Conservation (phyloP, 2,113 vertebrate species). For the Nothocercus julius region DNA sequence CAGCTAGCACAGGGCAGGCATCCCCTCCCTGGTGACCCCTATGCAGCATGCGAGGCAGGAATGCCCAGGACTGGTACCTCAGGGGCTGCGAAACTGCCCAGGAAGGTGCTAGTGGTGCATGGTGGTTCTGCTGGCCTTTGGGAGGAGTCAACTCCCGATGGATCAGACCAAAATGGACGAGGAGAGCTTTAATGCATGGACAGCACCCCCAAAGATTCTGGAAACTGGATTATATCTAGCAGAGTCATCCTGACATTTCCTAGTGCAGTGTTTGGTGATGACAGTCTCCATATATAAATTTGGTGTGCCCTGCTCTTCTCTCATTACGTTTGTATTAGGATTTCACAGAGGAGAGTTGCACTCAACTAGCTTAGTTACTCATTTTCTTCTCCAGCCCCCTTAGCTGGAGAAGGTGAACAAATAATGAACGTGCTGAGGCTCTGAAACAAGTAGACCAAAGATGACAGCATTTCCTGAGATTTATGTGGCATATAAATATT, state of each 20-base stretch:
- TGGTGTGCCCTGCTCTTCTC: background rate
- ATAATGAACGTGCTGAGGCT: background rate
- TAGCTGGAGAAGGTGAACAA: background rate
- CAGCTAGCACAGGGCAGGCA: background rate
- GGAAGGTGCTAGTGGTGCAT: background rate
- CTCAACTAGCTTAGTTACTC: background rate
- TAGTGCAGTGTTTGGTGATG: background rate
- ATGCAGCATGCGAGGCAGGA: background rate
- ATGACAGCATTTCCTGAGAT: constrained; percentile 17
- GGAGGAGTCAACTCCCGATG: background rate
- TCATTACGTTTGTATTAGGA: background rate
- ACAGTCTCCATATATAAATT: background rate
- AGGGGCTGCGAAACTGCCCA: background rate
- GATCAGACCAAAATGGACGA: background rate
- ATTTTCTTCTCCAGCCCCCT: background rate
- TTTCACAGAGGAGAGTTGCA: background rate
- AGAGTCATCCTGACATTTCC: background rate
- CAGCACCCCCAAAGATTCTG: background rate
- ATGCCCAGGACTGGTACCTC: rapidly evolving
- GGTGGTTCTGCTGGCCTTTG: background rate
- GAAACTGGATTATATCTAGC: background rate
- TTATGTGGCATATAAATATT: constrained; percentile 9
- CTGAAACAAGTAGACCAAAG: constrained; percentile 15
- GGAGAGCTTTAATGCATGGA: background rate
- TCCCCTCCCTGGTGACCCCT: background rate